phyloP scores from a whole-genome alignment of 2,797 vertebrate species.

The Rhinichthys osculus region DNA sequence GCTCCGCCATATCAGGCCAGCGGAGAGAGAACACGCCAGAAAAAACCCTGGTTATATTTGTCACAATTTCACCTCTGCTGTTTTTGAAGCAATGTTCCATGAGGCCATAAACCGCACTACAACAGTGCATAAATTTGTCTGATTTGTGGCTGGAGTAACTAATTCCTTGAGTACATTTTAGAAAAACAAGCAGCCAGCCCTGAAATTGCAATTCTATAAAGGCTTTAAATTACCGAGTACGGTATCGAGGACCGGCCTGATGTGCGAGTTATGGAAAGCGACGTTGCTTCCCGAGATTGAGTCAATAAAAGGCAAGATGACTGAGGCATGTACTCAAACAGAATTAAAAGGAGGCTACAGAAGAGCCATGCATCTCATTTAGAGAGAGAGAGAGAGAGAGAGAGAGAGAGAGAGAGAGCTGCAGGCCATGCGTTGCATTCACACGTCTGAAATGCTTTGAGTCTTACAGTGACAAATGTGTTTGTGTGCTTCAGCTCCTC shows the following conservation, averaged over 20 bases:
- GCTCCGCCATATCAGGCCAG: conserved; percentile 87
- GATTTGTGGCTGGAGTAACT: conserved; percentile 99
- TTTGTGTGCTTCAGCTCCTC: background rate
- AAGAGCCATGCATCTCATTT: conserved; percentile 73
- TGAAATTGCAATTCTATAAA: conserved; percentile 99
- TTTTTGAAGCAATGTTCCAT: conserved; percentile 99
- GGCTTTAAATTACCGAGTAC: conserved; percentile 99
- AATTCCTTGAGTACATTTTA: conserved; percentile 99
- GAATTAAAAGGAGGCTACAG: conserved; percentile 87
- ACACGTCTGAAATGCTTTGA: conserved; percentile 65
- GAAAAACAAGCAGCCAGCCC: conserved; percentile 99
- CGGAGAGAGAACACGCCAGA: conserved; percentile 51
- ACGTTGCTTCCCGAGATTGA: conserved; percentile 88
- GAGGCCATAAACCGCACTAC: conserved; percentile 99
- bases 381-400: conserved; percentile 43
- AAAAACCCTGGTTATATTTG: conserved; percentile 98
- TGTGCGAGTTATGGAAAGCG: conserved; percentile 92
- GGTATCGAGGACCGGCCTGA: conserved; percentile 98
- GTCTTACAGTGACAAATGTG: conserved; percentile 66
- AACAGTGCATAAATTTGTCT: conserved; percentile 99
- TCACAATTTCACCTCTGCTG: conserved; percentile 99
- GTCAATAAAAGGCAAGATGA: conserved; percentile 99
- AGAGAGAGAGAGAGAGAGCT: conserved; percentile 61
- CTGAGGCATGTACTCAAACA: conserved; percentile 95
- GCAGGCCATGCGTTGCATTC: conserved; percentile 65